A percentile compares a stretch with the other conserved stretches of the same genome.
phyloP scores from a whole-genome alignment of 2,797 vertebrate genomes.

The Agapornis canus region DNA sequence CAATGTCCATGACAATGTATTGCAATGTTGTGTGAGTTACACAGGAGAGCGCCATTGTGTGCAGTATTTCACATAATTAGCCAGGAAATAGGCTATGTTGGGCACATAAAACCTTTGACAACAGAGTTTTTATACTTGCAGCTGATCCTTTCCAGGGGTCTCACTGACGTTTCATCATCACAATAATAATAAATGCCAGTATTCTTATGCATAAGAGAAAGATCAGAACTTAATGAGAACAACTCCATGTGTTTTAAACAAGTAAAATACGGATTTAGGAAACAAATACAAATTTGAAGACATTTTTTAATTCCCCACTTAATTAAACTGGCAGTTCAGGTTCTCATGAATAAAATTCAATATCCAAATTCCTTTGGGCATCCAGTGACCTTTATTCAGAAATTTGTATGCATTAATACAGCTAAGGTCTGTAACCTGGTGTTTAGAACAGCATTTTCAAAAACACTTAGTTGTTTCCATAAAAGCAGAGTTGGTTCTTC shows the following conservation, averaged over 20 bases:
- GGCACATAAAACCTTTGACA: background rate
- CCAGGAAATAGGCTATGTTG: background rate
- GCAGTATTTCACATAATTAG: conserved; percentile 29
- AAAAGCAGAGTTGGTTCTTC: background rate
- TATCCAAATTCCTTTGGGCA: background rate
- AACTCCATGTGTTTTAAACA: background rate
- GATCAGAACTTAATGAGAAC: background rate
- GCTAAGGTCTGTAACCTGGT: background rate
- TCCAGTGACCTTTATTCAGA: background rate
- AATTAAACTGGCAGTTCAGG: background rate
- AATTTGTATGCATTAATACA: background rate
- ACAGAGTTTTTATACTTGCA: background rate
- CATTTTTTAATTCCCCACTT: background rate
- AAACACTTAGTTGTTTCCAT: background rate
- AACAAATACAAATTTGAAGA: background rate
- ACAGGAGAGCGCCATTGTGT: conserved; percentile 70
- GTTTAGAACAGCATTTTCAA: background rate
- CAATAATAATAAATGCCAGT: background rate
- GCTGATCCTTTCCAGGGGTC: background rate
- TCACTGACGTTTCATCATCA: background rate
- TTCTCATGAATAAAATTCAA: background rate
- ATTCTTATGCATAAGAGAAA: background rate
- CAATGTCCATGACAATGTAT: background rate
- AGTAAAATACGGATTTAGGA: background rate
- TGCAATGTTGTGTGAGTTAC: conserved; percentile 51